Evolutionary conservation across 1,140 invertebrate species (phyloP).

Genomic region (Drosophila arizonae): DNA sequence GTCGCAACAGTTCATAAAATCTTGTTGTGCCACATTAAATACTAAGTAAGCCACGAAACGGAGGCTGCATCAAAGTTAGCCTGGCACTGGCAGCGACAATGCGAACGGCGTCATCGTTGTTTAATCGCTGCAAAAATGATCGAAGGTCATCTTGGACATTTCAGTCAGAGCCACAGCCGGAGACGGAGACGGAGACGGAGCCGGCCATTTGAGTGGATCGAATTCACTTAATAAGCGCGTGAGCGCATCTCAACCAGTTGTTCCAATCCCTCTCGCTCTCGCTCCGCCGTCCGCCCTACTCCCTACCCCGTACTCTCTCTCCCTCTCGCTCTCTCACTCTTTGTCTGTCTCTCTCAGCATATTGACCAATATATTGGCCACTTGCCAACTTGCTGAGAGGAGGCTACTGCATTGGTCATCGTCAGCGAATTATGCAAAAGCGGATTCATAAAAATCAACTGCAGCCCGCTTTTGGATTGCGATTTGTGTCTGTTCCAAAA

Average conservation of each 20-base stretch:
- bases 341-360: background rate
- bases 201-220: constrained; percentile 59
- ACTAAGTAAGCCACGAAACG: constrained; percentile 58
- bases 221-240: constrained; percentile 57
- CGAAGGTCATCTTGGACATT: constrained; percentile 77
- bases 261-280: background rate
- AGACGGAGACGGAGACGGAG: constrained; percentile 35
- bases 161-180: constrained; percentile 46
- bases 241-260: constrained; percentile 75
- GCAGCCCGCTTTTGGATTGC: constrained; percentile 11
- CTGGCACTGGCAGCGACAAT: constrained; percentile 1
- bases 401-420: constrained; percentile 25
- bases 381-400: constrained; percentile 32
- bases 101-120: constrained; percentile 61
- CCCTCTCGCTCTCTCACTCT: background rate
- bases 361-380: constrained; percentile 61
- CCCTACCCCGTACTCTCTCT: background rate
- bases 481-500: constrained; percentile 34
- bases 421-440: constrained; percentile 56
- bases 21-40: constrained; percentile 63
- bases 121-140: constrained; percentile 73
- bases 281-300: background rate
- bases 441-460: constrained; percentile 46
- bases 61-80: constrained; percentile 1
- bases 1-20: constrained; percentile 55